phyloP scores from a whole-genome alignment of 1,140 invertebrate genomes.

The Sitodiplosis mosellana region DNA sequence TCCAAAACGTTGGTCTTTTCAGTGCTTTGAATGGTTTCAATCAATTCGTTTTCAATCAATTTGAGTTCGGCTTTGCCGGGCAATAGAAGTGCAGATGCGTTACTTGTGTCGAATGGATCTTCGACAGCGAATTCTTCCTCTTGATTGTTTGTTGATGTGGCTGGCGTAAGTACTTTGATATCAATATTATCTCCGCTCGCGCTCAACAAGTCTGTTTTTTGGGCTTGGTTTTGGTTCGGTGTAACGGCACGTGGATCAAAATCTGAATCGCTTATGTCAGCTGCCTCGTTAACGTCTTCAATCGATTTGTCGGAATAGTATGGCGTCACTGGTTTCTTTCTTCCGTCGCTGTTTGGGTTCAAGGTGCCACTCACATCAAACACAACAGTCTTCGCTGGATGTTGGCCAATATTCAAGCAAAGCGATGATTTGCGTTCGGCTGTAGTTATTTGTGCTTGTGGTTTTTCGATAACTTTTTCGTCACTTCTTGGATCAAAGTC shows the following conservation, averaged over 20 bases:
- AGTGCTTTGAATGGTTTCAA: constrained; percentile 16
- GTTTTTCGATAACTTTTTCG: constrained; percentile 18
- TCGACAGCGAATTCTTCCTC: constrained; percentile 21
- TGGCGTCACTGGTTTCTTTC: constrained; percentile 53
- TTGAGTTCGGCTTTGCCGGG: constrained; percentile 61
- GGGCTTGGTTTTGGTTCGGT: constrained; percentile 19
- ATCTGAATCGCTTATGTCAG: constrained; percentile 32
- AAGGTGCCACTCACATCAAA: constrained; percentile 39
- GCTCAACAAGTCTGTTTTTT: constrained; percentile 28
- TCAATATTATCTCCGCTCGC: constrained; percentile 41
- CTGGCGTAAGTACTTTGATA: constrained; percentile 44
- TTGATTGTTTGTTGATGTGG: constrained; percentile 19
- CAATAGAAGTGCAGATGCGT: constrained; percentile 47
- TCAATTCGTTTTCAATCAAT: constrained; percentile 30
- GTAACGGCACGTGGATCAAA: constrained; percentile 34
- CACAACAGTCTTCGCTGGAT: constrained; percentile 40
- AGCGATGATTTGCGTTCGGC: constrained; percentile 20
- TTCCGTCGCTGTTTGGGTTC: constrained; percentile 24
- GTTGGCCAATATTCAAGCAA: constrained; percentile 17
- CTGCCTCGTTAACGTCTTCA: constrained; percentile 17
- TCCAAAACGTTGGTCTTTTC: constrained; percentile 18
- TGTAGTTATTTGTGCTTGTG: constrained; percentile 4
- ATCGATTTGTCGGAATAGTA: constrained; percentile 42
- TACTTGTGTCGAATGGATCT: constrained; percentile 61
- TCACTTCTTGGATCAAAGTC: constrained; percentile 59